Evolutionary conservation across 2,888 invertebrate species (phyloP).

Genomic region (Hemaris fuciformis): DNA sequence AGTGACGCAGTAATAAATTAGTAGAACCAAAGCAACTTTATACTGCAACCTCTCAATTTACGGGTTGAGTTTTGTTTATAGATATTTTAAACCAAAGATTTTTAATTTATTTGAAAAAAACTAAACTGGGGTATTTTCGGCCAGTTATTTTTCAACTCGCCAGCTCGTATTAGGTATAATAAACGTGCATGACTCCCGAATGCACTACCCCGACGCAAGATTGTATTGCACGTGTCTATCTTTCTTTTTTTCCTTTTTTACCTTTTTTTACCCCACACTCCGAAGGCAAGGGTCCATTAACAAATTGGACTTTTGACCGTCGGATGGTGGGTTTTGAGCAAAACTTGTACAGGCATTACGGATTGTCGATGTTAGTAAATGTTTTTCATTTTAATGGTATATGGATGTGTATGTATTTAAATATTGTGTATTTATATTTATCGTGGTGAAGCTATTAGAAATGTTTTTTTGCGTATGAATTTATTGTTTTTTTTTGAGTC

Average conservation of each 20-base stretch:
- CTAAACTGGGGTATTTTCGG: neutral
- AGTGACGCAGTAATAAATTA: neutral
- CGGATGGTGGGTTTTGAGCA: neutral
- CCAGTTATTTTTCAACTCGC: neutral
- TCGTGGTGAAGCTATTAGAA: constrained; percentile 2
- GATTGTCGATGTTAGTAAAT: constrained; percentile 9
- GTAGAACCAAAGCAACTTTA: neutral
- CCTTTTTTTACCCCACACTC: constrained; percentile 48
- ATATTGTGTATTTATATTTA: constrained; percentile 4
- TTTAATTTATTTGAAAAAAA: neutral
- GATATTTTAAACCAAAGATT: neutral
- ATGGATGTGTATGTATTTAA: constrained; percentile 5
- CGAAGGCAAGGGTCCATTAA: constrained; percentile 71
- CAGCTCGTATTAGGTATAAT: constrained; percentile 38
- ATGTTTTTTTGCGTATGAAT: neutral
- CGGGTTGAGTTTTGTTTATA: neutral
- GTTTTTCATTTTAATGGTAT: neutral
- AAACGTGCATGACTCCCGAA: constrained; percentile 76
- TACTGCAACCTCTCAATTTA: neutral
- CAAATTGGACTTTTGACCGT: constrained; percentile 45
- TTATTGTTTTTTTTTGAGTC: neutral
- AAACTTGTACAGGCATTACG: constrained; percentile 9
- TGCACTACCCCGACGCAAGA: constrained; percentile 75
- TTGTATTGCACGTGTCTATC: constrained; percentile 74
- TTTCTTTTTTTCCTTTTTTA: constrained; percentile 53